A percentile compares a stretch with the other conserved stretches of the same genome.
Evolutionary conservation across 2,797 vertebrate genomes (phyloP).

Genomic region (Gymnopithys bicolor): DNA sequence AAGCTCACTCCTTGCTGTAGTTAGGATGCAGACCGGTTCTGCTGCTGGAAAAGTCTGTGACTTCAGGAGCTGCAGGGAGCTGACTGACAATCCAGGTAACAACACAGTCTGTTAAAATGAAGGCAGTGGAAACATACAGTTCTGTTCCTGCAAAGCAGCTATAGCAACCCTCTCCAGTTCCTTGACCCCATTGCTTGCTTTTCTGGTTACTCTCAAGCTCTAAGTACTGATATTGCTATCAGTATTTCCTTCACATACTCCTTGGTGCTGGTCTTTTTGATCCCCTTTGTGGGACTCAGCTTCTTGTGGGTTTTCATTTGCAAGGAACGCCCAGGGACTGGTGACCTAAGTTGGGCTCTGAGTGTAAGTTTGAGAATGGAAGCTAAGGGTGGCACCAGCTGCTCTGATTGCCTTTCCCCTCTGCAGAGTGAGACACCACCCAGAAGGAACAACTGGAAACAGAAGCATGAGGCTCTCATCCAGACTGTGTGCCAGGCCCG

Average conservation of each 20-base stretch:
- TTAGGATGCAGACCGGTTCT: background rate
- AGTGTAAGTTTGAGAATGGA: background rate
- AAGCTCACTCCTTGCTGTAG: background rate
- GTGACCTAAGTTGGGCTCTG: background rate
- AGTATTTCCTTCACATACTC: background rate
- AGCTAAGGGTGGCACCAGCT: background rate
- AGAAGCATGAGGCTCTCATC: slow-evolving; percentile 78
- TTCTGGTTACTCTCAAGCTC: background rate
- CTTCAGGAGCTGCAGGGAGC: background rate
- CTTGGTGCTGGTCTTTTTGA: background rate
- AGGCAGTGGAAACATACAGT: background rate
- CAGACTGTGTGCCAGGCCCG: slow-evolving; percentile 68
- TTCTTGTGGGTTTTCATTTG: background rate
- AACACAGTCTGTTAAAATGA: background rate
- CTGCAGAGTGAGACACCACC: slow-evolving; percentile 38
- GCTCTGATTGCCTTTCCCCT: slow-evolving; percentile 21
- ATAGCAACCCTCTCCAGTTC: background rate
- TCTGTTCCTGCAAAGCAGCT: background rate
- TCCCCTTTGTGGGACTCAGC: background rate
- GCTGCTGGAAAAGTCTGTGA: background rate
- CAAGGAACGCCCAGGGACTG: background rate
- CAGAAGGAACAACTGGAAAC: slow-evolving; percentile 76
- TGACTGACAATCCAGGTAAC: background rate
- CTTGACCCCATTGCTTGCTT: background rate
- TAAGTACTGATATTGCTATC: background rate